Conservation (phyloP, 1,140 invertebrate genomes). For the Ephestia elutella region DNA sequence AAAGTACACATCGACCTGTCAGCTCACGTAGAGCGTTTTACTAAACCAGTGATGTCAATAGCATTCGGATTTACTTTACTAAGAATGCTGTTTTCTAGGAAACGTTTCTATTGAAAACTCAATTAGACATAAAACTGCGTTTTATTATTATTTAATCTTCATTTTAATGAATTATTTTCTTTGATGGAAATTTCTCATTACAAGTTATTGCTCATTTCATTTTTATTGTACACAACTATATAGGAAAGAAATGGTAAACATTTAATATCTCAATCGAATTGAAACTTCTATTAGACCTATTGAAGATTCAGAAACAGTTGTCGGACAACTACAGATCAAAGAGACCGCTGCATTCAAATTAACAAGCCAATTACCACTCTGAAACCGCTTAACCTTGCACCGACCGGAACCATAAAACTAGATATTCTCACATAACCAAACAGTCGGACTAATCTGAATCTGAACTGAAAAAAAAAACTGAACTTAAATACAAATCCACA, state of each 20-base stretch:
- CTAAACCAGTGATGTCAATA: slow-evolving; percentile 6
- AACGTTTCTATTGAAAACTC: background rate
- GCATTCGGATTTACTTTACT: background rate
- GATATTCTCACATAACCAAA: slow-evolving; percentile 33
- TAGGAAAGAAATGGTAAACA: no score
- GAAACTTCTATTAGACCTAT: slow-evolving; percentile 37
- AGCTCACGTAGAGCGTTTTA: slow-evolving; percentile 14
- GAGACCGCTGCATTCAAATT: slow-evolving; percentile 56
- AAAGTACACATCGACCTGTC: slow-evolving; percentile 26
- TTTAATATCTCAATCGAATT: slow-evolving; percentile 47
- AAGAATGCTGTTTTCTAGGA: background rate
- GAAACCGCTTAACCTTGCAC: slow-evolving; percentile 40
- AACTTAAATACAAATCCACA: background rate
- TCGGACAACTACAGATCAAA: slow-evolving; percentile 57
- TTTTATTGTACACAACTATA: no score
- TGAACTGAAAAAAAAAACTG: background rate
- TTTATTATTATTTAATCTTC: background rate
- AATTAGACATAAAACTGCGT: background rate
- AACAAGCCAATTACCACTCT: slow-evolving; percentile 66
- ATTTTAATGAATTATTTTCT: background rate
- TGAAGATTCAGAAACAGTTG: slow-evolving; percentile 51
- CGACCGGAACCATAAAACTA: slow-evolving; percentile 48
- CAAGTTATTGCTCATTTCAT: background rate
- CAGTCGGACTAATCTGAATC: background rate
- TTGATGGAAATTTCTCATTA: background rate